Evolutionary conservation across 2,113 vertebrate species (phyloP).

Genomic region (Hyperopisus bebe): DNA sequence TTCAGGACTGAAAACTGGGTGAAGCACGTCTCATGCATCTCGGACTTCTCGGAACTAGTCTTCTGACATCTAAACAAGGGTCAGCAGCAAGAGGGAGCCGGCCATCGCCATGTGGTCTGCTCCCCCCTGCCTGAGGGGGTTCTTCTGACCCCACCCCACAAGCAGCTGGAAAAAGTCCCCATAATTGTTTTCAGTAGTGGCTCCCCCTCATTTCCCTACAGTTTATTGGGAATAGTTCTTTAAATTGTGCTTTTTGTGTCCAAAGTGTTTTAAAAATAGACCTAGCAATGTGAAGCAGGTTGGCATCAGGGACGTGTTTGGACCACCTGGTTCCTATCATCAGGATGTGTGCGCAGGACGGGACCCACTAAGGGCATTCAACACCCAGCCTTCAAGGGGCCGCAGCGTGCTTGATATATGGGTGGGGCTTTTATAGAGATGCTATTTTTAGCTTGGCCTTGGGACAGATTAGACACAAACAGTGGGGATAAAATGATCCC

Average conservation of each 20-base stretch:
- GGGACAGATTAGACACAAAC: slow-evolving; percentile 25
- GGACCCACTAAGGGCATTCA: slow-evolving; percentile 36
- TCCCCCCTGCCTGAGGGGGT: background rate
- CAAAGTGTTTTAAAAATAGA: slow-evolving; percentile 11
- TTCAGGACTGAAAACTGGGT: background rate
- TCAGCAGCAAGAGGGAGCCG: background rate
- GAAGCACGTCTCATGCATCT: background rate
- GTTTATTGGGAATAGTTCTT: background rate
- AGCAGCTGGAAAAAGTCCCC: background rate
- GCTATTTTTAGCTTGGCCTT: slow-evolving; percentile 43
- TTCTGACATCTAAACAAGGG: background rate
- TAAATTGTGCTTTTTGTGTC: background rate
- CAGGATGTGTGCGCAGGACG: slow-evolving; percentile 31
- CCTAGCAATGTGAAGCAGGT: slow-evolving; percentile 28
- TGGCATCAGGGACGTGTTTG: slow-evolving; percentile 28
- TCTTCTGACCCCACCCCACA: background rate
- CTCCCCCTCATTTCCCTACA: background rate
- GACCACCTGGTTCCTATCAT: slow-evolving; percentile 33
- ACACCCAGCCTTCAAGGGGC: slow-evolving; percentile 32
- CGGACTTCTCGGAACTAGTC: background rate
- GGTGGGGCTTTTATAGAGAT: slow-evolving; percentile 30
- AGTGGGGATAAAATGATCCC: slow-evolving; percentile 32
- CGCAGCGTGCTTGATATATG: slow-evolving; percentile 40
- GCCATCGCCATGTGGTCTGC: background rate
- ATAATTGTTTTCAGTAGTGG: background rate